Evolutionary conservation across 2,797 vertebrate genomes (phyloP).

Genomic region (Acomys russatus): DNA sequence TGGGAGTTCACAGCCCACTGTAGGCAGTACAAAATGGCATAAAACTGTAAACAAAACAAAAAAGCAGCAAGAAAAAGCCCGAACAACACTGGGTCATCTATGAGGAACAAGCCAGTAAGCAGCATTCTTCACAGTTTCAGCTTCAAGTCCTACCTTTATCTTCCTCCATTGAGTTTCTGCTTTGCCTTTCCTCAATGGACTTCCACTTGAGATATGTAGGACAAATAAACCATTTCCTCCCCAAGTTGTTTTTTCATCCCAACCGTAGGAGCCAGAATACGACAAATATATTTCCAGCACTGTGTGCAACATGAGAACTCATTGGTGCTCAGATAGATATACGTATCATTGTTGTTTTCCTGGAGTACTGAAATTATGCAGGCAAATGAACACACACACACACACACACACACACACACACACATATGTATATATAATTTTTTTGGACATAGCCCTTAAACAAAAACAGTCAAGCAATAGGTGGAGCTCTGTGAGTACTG

Average conservation of each 20-base stretch:
- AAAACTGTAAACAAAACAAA: neutral
- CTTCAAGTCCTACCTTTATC: neutral
- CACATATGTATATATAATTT: neutral
- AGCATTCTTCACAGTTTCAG: neutral
- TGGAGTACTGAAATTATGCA: neutral
- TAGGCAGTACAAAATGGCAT: neutral
- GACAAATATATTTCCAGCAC: neutral
- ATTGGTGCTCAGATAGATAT: neutral
- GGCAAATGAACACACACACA: neutral
- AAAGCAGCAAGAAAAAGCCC: neutral
- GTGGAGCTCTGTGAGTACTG: no score
- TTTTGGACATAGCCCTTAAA: neutral
- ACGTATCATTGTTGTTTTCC: neutral
- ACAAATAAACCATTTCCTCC: neutral
- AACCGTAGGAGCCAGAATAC: neutral
- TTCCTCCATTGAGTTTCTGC: neutral
- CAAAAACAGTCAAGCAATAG: neutral
- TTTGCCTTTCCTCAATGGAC: neutral
- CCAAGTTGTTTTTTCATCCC: neutral
- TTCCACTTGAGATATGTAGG: neutral
- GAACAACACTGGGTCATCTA: neutral
- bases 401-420: no score
- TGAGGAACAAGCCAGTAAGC: neutral
- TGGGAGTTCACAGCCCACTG: neutral
- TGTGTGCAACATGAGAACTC: neutral